phyloP scores from a whole-genome alignment of 2,113 vertebrate genomes.

The Serinus canaria region DNA sequence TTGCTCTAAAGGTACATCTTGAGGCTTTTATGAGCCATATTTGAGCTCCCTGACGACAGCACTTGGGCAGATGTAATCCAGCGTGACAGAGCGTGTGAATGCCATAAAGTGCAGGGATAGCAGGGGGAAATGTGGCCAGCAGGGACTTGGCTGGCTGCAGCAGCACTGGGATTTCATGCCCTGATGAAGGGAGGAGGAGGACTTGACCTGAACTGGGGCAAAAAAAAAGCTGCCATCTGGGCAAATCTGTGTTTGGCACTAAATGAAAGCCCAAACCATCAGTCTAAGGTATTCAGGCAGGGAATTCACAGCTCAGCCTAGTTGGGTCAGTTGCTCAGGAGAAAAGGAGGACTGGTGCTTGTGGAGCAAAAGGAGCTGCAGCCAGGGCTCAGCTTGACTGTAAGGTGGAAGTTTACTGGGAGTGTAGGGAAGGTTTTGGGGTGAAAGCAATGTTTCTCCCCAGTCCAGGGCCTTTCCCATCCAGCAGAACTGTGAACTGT shows the following conservation, averaged over 20 bases:
- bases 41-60: background rate
- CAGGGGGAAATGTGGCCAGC: background rate
- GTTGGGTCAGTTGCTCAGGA: accelerated
- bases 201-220: background rate
- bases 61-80: accelerated
- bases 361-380: background rate
- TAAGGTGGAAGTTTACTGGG: background rate
- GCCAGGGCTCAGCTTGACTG: background rate
- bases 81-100: background rate
- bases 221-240: background rate
- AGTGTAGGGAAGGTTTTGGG: background rate
- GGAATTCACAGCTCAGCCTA: background rate
- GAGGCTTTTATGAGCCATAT: background rate
- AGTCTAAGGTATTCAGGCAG: background rate
- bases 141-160: background rate
- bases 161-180: background rate
- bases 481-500: background rate
- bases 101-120: background rate
- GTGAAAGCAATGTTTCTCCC: background rate
- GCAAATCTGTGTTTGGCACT: background rate
- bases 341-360: background rate
- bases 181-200: background rate
- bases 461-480: background rate
- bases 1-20: background rate
- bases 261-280: background rate